phyloP scores from a whole-genome alignment of 1,140 invertebrate species.

The Drosophila pectinifera region DNA sequence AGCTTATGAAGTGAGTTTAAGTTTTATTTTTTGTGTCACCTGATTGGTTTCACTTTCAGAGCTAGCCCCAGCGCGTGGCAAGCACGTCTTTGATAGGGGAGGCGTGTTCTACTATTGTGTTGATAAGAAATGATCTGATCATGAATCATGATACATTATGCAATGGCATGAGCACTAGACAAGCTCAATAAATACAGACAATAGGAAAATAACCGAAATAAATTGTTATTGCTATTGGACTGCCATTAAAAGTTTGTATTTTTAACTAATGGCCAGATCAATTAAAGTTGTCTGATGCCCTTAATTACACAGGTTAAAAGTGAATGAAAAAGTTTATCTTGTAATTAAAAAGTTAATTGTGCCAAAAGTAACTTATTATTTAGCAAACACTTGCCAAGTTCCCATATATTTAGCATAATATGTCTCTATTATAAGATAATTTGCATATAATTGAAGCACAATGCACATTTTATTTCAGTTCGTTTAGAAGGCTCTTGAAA shows the following conservation, averaged over 20 bases:
- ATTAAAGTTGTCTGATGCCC: not conserved
- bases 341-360: slow-evolving; percentile 1
- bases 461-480: slow-evolving; percentile 19
- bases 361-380: slow-evolving; percentile 1
- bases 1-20: not conserved
- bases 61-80: not conserved
- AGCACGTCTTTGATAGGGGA: slow-evolving; percentile 9
- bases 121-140: slow-evolving; percentile 46
- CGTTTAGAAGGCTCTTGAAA: slow-evolving; percentile 23
- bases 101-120: slow-evolving; percentile 11
- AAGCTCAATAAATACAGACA: not conserved
- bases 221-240: slow-evolving; percentile 16
- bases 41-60: slow-evolving; percentile 18
- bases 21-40: slow-evolving; percentile 15
- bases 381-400: not conserved
- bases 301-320: slow-evolving; percentile 3
- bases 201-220: slow-evolving; percentile 12
- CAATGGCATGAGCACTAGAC: slow-evolving; percentile 32
- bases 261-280: not conserved
- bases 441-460: slow-evolving; percentile 11
- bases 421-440: slow-evolving; percentile 10
- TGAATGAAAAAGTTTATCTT: not conserved
- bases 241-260: slow-evolving; percentile 14
- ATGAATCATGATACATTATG: slow-evolving; percentile 21
- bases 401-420: slow-evolving; percentile 4